phyloP scores from a whole-genome alignment of 2,888 invertebrate species.

The Barypeithes pellucidus region DNA sequence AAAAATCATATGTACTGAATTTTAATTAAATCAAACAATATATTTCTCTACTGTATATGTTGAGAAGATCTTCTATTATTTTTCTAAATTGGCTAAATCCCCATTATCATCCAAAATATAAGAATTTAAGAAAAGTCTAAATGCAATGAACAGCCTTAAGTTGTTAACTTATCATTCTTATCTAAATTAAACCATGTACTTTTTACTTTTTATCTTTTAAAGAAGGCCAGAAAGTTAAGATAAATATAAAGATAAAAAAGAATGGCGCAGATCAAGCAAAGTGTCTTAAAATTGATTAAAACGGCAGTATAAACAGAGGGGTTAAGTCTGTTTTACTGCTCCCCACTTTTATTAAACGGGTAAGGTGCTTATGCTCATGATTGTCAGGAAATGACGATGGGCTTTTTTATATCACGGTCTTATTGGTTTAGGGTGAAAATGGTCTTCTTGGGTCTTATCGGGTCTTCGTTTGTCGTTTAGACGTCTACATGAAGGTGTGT shows the following conservation, averaged over 20 bases:
- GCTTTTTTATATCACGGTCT: slow-evolving; percentile 42
- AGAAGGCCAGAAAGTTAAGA: slow-evolving; percentile 64
- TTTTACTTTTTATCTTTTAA: slow-evolving; percentile 31
- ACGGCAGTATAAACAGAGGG: slow-evolving; percentile 66
- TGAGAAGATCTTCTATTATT: too few species aligned
- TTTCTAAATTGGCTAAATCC: too few species aligned
- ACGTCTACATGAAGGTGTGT: slow-evolving; percentile 41
- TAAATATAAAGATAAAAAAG: slow-evolving; percentile 69
- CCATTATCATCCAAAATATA: not conserved
- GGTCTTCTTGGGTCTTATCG: slow-evolving; percentile 35
- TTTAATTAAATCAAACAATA: too few species aligned
- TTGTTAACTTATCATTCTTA: not conserved
- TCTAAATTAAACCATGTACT: slow-evolving; percentile 24
- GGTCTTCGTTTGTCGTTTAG: slow-evolving; percentile 33
- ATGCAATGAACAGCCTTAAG: not conserved
- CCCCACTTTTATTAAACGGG: slow-evolving; percentile 64
- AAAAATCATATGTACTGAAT: too few species aligned
- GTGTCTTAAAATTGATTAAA: slow-evolving; percentile 71
- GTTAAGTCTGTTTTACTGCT: slow-evolving; percentile 63
- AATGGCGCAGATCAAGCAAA: slow-evolving; percentile 67
- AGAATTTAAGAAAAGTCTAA: not conserved
- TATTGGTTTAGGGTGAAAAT: slow-evolving; percentile 48
- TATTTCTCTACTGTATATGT: too few species aligned
- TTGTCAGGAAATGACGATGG: slow-evolving; percentile 46
- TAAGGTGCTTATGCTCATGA: slow-evolving; percentile 45